Evolutionary conservation across 2,888 invertebrate species (phyloP).

Genomic region (Acleris sparsana): DNA sequence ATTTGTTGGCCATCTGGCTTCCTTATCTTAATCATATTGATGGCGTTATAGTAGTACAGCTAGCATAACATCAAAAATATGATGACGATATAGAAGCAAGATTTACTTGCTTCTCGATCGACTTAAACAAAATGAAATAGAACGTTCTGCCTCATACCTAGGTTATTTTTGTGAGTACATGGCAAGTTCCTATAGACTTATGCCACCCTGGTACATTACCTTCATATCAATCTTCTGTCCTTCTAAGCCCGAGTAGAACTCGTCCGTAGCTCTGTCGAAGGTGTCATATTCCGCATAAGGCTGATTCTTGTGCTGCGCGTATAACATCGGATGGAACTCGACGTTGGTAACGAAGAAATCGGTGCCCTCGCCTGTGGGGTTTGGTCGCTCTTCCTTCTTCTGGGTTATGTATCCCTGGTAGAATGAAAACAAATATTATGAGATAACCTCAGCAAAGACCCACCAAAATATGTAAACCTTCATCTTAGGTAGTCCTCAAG

Average conservation of each 20-base stretch:
- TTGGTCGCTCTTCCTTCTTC: slow-evolving; percentile 89
- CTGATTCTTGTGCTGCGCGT: slow-evolving; percentile 86
- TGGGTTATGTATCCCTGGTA: slow-evolving; percentile 92
- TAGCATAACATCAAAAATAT: too few species aligned
- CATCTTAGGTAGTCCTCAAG: too few species aligned
- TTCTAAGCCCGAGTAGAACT: slow-evolving; percentile 97
- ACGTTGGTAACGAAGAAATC: slow-evolving; percentile 90
- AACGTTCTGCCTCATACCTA: too few species aligned
- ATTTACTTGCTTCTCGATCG: too few species aligned
- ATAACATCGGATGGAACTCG: slow-evolving; percentile 97
- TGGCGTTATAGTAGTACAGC: too few species aligned
- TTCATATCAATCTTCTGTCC: slow-evolving; percentile 97
- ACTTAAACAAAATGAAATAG: too few species aligned
- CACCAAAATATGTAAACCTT: too few species aligned
- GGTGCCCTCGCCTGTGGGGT: slow-evolving; percentile 69
- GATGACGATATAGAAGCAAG: too few species aligned
- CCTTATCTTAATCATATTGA: too few species aligned
- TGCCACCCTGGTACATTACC: slow-evolving; percentile 52
- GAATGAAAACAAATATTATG: background rate
- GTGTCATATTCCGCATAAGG: slow-evolving; percentile 87
- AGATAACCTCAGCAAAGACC: too few species aligned
- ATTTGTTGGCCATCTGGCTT: too few species aligned
- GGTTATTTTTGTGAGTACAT: too few species aligned
- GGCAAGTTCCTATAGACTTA: background rate
- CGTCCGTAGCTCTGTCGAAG: slow-evolving; percentile 96